A percentile compares a stretch with the other conserved stretches of the same genome.
phyloP scores from a whole-genome alignment of 2,797 vertebrate genomes.

The Characodon lateralis region DNA sequence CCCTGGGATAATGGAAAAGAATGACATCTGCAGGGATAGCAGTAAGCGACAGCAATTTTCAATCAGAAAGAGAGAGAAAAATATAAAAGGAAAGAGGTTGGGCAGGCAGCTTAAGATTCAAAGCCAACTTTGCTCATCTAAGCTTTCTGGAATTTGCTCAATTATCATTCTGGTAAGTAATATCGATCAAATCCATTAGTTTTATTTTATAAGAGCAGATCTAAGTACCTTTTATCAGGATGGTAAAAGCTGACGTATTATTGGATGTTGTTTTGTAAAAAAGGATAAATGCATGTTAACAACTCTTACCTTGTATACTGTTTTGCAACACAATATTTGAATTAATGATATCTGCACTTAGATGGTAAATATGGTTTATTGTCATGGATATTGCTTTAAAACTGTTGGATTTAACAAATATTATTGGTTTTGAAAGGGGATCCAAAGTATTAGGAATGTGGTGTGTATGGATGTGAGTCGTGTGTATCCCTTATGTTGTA shows the following conservation, averaged over 20 bases:
- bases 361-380: background rate
- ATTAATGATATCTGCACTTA: background rate
- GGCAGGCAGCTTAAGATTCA: constrained; percentile 58
- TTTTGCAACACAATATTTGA: background rate
- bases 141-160: constrained; percentile 51
- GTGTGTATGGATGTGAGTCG: background rate
- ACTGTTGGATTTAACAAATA: background rate
- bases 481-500: background rate
- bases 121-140: constrained; percentile 69
- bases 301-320: background rate
- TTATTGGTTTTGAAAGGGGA: background rate
- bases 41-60: constrained; percentile 67
- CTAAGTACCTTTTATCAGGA: background rate
- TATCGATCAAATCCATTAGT: background rate
- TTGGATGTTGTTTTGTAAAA: background rate
- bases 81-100: constrained; percentile 37
- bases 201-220: background rate
- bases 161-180: constrained; percentile 45
- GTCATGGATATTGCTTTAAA: background rate
- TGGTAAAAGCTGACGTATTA: background rate
- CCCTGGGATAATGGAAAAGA: constrained; percentile 66
- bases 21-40: constrained; percentile 60
- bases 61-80: constrained; percentile 46
- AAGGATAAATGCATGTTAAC: background rate
- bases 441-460: background rate